Evolutionary conservation across 92 coral and sea anemone species (phyloP).

Genomic region (Epizoanthus ramosus): DNA sequence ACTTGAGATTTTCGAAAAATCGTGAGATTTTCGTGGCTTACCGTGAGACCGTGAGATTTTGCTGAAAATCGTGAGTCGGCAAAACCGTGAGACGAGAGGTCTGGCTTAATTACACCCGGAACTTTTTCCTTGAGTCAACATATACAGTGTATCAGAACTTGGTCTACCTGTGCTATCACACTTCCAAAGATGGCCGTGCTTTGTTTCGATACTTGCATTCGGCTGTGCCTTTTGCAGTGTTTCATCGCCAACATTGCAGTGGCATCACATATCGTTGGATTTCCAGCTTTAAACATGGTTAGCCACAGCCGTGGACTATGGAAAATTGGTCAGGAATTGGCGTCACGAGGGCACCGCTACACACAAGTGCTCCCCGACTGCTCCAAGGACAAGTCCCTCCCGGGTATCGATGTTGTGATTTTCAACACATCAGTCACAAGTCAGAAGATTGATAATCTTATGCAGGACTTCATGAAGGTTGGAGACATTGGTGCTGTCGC

Average conservation of each 20-base stretch:
- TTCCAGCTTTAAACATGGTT: constrained; percentile 19
- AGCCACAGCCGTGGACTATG: constrained; percentile 42
- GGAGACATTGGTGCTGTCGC: neutral
- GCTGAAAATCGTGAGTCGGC: too few relatives aligned
- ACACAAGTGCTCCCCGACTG: constrained; percentile 42
- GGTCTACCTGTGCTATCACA: too few relatives aligned
- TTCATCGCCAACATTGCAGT: neutral
- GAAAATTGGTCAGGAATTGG: constrained; percentile 40
- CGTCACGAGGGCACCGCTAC: constrained; percentile 44
- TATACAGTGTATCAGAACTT: too few relatives aligned
- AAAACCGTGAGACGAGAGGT: too few relatives aligned
- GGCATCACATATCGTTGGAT: constrained; percentile 36
- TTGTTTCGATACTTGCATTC: too few relatives aligned
- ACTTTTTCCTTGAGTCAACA: too few relatives aligned
- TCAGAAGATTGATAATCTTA: constrained; percentile 24
- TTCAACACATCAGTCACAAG: constrained; percentile 42
- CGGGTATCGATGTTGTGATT: constrained; percentile 34
- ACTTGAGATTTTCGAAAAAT: too few relatives aligned
- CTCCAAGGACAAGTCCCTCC: constrained; percentile 28
- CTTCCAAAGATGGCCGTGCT: too few relatives aligned
- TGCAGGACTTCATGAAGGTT: neutral
- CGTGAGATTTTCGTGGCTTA: too few relatives aligned
- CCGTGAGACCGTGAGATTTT: too few relatives aligned
- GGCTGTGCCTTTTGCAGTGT: constrained; percentile 2
- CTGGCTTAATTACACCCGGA: too few relatives aligned